These are phyloP conservation scores for Papilio machaon DNA, from an alignment of 1,140 invertebrate species.

Conservation along the genomic window DNA sequence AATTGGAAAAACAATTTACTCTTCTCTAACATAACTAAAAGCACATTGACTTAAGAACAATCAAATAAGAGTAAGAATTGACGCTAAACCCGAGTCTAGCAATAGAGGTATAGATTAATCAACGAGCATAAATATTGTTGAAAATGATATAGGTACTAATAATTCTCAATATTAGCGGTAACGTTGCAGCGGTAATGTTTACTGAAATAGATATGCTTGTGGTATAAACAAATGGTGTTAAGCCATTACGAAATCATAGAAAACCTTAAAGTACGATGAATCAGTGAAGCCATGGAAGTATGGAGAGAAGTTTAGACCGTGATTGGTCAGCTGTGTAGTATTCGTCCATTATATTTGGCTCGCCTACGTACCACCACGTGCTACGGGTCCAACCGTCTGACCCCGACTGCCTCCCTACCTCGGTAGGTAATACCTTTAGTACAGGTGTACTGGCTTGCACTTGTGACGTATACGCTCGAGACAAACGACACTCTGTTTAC, in stretches of 20 bases:
- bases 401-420: no score
- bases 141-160: not conserved
- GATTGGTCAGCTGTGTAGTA: conserved; percentile 70
- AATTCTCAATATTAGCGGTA: not conserved
- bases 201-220: not conserved
- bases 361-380: no score
- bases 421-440: no score
- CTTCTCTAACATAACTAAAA: not conserved
- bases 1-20: not conserved
- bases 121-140: no score
- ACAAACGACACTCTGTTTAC: no score
- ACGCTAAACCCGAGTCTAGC: not conserved
- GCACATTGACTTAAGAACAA: not conserved
- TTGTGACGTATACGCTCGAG: no score
- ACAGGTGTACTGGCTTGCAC: no score
- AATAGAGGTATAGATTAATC: no score
- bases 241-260: conserved; percentile 57
- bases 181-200: not conserved
- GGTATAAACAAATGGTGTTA: conserved; percentile 38
- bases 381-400: no score
- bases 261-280: conserved; percentile 65
- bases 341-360: no score
- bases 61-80: not conserved
- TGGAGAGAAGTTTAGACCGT: conserved; percentile 49
- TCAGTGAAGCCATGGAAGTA: conserved; percentile 67